phyloP scores from a whole-genome alignment of 2,888 invertebrate genomes.

The Dasypogon diadema region DNA sequence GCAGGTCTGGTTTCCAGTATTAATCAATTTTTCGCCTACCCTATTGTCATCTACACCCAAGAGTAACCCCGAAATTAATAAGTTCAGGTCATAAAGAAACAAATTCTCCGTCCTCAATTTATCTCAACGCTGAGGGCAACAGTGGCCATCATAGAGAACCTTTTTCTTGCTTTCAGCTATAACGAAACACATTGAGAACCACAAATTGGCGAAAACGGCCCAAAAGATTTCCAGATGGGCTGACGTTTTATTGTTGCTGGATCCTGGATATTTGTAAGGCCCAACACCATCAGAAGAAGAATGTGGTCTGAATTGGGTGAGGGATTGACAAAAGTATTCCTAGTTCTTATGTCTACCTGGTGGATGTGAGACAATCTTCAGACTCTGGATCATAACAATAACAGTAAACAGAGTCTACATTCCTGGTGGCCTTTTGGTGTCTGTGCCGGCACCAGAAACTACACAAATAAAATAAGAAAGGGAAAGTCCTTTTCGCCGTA shows the following conservation, averaged over 20 bases:
- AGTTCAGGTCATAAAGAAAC: conserved; percentile 30
- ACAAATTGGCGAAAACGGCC: conserved; percentile 38
- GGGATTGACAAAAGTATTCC: conserved; percentile 20
- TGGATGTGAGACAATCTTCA: not conserved
- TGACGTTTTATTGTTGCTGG: conserved; percentile 24
- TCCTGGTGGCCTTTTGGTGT: not conserved
- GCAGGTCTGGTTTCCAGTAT: conserved; percentile 16
- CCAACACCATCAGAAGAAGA: conserved; percentile 3
- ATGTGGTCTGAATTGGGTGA: not conserved
- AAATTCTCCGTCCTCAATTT: conserved; percentile 35
- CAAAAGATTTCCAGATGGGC: conserved; percentile 20
- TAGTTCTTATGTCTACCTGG: not conserved
- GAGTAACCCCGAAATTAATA: conserved; percentile 44
- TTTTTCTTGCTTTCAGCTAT: not conserved
- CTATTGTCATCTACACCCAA: conserved; percentile 23
- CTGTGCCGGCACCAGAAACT: not conserved
- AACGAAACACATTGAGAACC: conserved; percentile 21
- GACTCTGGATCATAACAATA: conserved; percentile 23
- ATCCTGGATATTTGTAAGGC: not conserved
- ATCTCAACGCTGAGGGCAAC: conserved; percentile 23
- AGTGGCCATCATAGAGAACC: not conserved
- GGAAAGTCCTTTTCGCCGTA: not conserved
- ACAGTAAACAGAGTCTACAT: conserved; percentile 7
- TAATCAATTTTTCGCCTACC: conserved; percentile 26
- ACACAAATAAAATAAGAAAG: not conserved